Evolutionary conservation across 1,140 invertebrate genomes (phyloP).

Genomic region (Drosophila sucinea): DNA sequence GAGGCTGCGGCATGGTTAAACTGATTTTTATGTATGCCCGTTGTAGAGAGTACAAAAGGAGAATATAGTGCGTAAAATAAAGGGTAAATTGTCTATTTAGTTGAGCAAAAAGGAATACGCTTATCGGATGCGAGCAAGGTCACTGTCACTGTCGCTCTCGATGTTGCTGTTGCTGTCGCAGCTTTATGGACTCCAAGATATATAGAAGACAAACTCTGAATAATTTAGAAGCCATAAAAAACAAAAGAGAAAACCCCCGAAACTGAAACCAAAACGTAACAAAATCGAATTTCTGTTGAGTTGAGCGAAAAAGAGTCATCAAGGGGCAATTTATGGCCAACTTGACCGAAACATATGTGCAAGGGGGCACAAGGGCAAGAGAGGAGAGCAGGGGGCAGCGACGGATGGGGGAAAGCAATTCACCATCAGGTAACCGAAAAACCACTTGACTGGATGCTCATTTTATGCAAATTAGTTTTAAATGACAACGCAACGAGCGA

Average conservation of each 20-base stretch:
- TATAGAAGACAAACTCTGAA: slow-evolving; percentile 76
- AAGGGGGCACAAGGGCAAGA: slow-evolving; percentile 1
- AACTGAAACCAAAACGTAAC: slow-evolving; percentile 67
- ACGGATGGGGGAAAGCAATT: background rate
- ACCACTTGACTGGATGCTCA: slow-evolving; percentile 55
- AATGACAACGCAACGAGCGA: slow-evolving; percentile 19
- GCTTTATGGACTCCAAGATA: slow-evolving; percentile 57
- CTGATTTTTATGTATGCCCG: slow-evolving; percentile 64
- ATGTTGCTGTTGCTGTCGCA: background rate
- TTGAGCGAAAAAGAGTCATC: slow-evolving; percentile 61
- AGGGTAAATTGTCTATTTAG: slow-evolving; percentile 76
- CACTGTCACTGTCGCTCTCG: background rate
- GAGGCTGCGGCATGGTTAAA: slow-evolving; percentile 59
- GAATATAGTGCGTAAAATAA: slow-evolving; percentile 66
- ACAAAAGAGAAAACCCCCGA: background rate
- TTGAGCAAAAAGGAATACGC: slow-evolving; percentile 9
- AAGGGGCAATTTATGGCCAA: slow-evolving; percentile 68
- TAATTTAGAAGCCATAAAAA: slow-evolving; percentile 77
- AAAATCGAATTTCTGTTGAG: slow-evolving; percentile 11
- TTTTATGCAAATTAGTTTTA: slow-evolving; percentile 76
- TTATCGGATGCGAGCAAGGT: slow-evolving; percentile 63
- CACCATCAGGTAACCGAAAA: slow-evolving; percentile 44
- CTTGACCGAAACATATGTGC: slow-evolving; percentile 37
- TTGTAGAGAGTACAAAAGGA: slow-evolving; percentile 46
- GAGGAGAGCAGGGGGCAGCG: background rate